These are phyloP conservation scores for Trissoscelio sp. DNA, from an alignment of 2,888 invertebrate species.

Conservation along the genomic window DNA sequence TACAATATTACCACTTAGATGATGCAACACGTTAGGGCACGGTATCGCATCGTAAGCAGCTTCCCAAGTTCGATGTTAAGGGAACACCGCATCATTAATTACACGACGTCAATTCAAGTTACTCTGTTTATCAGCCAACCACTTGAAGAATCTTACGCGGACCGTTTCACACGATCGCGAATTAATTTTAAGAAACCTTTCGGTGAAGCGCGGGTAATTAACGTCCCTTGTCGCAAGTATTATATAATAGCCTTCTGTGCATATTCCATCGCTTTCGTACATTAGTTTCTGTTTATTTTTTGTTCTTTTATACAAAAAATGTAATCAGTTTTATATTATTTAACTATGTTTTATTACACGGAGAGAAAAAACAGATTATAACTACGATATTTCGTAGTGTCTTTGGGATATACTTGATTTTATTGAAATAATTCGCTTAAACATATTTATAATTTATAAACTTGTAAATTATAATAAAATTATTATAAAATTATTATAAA, in stretches of 20 bases:
- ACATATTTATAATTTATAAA: too few relatives aligned
- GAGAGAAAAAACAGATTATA: too few relatives aligned
- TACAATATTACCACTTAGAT: conserved; percentile 60
- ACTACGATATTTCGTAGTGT: too few relatives aligned
- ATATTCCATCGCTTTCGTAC: conserved; percentile 2
- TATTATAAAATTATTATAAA: too few relatives aligned
- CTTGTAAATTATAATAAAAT: too few relatives aligned
- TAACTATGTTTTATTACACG: too few relatives aligned
- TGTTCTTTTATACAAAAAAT: too few relatives aligned
- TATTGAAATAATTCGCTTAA: too few relatives aligned
- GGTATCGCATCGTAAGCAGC: conserved; percentile 65
- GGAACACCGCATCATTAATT: conserved; percentile 68
- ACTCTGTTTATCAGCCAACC: conserved; percentile 53
- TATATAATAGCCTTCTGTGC: conserved; percentile 33
- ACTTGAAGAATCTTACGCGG: conserved; percentile 52
- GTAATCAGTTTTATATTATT: too few relatives aligned
- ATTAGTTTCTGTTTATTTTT: too few relatives aligned
- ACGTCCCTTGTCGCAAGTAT: conserved; percentile 48
- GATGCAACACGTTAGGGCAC: conserved; percentile 65
- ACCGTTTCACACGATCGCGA: conserved; percentile 65
- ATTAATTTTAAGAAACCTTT: conserved; percentile 70
- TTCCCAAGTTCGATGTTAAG: conserved; percentile 68
- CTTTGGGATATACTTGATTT: too few relatives aligned
- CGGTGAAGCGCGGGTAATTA: conserved; percentile 60
- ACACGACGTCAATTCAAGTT: conserved; percentile 61